phyloP scores from a whole-genome alignment of 64 coral and sea anemone species.

The Pocillopora damicornis region DNA sequence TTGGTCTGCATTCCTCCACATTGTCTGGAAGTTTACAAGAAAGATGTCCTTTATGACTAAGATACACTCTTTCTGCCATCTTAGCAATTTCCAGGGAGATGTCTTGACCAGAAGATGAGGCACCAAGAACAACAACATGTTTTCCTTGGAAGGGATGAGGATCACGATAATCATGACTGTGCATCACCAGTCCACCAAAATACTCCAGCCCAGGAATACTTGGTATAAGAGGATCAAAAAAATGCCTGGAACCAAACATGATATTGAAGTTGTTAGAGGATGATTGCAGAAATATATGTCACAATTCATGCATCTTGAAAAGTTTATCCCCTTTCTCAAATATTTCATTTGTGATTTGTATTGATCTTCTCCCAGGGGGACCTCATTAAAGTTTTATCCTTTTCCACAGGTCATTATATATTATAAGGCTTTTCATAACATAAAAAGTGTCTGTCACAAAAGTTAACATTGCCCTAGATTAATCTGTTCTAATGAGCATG shows the following conservation, averaged over 20 bases:
- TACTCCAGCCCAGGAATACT: conserved; percentile 30
- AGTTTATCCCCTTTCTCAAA: no score
- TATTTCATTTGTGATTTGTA: no score
- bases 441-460: no score
- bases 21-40: conserved; percentile 30
- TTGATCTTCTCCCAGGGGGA: no score
- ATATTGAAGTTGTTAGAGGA: not conserved
- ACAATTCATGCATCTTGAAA: no score
- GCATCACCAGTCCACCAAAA: conserved; percentile 48
- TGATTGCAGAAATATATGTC: no score
- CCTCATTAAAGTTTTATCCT: no score
- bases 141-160: conserved; percentile 31
- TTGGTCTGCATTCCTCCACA: conserved; percentile 12
- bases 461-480: no score
- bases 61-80: conserved; percentile 23
- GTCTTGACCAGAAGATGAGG: conserved; percentile 29
- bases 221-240: conserved; percentile 34
- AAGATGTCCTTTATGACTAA: conserved; percentile 15
- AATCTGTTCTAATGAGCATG: no score
- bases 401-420: no score
- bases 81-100: conserved; percentile 10
- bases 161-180: conserved; percentile 44
- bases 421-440: no score
- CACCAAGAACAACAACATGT: conserved; percentile 37
- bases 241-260: conserved; percentile 22